Evolutionary conservation across 2,888 invertebrate genomes (phyloP).

Genomic region (Drosophila emarginata): DNA sequence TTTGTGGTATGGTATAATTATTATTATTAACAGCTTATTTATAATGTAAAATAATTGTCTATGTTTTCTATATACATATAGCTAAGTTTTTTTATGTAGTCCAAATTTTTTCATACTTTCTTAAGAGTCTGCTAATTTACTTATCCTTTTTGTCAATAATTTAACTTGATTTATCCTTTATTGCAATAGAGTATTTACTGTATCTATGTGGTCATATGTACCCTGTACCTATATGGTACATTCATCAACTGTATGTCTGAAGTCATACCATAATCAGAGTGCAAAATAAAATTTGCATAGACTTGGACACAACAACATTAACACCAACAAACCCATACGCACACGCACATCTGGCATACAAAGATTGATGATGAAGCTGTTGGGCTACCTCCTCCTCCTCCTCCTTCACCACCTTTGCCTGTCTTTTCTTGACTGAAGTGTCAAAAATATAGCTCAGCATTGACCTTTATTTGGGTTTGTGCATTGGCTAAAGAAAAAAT

Average conservation of each 20-base stretch:
- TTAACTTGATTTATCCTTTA: too few relatives aligned
- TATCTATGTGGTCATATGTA: conserved; percentile 9
- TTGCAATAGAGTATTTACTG: conserved; percentile 8
- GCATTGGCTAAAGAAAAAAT: conserved; percentile 23
- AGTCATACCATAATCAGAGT: conserved; percentile 35
- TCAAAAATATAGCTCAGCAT: conserved; percentile 57
- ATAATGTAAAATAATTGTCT: too few relatives aligned
- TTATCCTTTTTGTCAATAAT: too few relatives aligned
- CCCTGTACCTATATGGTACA: conserved; percentile 19
- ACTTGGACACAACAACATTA: conserved; percentile 24
- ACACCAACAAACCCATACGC: conserved; percentile 1
- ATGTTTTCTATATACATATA: too few relatives aligned
- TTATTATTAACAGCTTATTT: too few relatives aligned
- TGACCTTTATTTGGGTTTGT: conserved; percentile 65
- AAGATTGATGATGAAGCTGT: conserved; percentile 64
- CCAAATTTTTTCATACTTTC: too few relatives aligned
- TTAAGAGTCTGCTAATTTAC: too few relatives aligned
- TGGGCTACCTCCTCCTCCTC: background rate
- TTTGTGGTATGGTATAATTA: too few relatives aligned
- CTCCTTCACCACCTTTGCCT: background rate
- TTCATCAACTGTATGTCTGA: conserved; percentile 15
- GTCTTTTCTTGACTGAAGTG: conserved; percentile 42
- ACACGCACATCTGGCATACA: conserved; percentile 20
- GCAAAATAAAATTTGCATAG: conserved; percentile 49
- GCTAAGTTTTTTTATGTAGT: too few relatives aligned